These are phyloP conservation scores for Caenorhabditis uteleia DNA, from an alignment of 2,888 invertebrate species.

Conservation along the genomic window DNA sequence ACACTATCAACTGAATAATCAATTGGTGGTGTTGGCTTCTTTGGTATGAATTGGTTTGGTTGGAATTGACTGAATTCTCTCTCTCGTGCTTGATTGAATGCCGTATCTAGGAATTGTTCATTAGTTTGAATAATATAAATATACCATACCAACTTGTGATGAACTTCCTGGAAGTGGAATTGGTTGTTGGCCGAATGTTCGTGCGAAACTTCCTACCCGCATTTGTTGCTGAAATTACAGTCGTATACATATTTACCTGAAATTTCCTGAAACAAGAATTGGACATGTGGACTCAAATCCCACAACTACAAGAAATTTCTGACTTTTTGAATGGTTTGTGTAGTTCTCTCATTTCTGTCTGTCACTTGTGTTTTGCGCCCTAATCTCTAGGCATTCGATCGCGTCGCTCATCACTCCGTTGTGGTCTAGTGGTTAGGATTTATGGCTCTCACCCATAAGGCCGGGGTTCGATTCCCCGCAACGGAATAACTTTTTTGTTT, in stretches of 20 bases:
- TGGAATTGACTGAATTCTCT: conserved; percentile 16
- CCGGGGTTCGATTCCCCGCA: conserved; percentile 58
- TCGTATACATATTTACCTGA: neutral
- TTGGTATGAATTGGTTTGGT: conserved; percentile 10
- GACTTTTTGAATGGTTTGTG: no score
- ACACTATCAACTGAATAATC: conserved; percentile 35
- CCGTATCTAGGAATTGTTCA: conserved; percentile 12
- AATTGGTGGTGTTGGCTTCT: conserved; percentile 32
- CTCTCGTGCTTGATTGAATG: conserved; percentile 28
- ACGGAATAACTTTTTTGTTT: conserved; percentile 41
- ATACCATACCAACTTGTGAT: conserved; percentile 9
- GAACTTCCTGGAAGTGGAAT: conserved; percentile 21
- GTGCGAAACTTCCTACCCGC: conserved; percentile 16
- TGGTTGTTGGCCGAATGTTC: conserved; percentile 26
- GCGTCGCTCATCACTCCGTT: no score
- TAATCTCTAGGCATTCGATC: no score
- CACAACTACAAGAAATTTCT: no score
- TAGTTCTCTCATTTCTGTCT: no score
- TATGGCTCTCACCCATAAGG: conserved; percentile 57
- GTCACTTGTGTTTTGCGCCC: no score
- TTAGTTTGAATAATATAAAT: neutral
- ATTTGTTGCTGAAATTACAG: conserved; percentile 13
- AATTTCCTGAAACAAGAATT: neutral
- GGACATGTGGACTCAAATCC: no score
- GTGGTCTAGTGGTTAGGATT: no score